Conservation (phyloP, 2,888 invertebrate species). For the Ellobium chinense region DNA sequence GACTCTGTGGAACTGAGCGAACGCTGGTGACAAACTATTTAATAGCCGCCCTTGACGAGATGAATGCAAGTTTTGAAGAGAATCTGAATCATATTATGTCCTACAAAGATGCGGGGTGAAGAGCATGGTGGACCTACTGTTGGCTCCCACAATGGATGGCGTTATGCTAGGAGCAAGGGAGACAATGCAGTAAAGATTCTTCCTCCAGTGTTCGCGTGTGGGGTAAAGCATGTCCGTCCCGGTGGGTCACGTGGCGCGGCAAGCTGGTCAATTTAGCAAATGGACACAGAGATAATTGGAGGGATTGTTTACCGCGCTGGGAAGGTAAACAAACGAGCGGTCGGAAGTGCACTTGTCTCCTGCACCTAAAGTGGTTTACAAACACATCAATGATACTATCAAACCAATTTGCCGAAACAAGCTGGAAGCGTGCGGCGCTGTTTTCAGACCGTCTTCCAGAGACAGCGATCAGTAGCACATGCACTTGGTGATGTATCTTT, state of each 20-base stretch:
- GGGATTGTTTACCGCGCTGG: neutral
- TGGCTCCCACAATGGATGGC: neutral
- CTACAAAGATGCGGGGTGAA: neutral
- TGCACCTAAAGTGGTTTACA: neutral
- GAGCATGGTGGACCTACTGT: neutral
- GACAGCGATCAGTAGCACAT: too few species aligned
- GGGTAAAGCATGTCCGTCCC: conserved; percentile 5
- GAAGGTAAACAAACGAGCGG: neutral
- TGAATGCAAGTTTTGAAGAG: neutral
- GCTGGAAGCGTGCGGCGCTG: too few species aligned
- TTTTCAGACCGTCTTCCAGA: too few species aligned
- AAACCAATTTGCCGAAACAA: neutral
- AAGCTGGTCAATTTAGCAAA: conserved; percentile 17
- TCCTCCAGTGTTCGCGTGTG: too few species aligned
- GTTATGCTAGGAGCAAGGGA: neutral
- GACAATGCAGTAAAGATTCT: conserved; percentile 7
- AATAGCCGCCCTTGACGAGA: neutral
- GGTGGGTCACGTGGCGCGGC: neutral
- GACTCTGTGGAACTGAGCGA: too few species aligned
- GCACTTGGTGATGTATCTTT: conserved; percentile 11
- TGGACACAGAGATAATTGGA: conserved; percentile 23
- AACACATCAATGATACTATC: too few species aligned
- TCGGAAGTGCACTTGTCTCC: neutral
- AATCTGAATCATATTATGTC: conserved; percentile 15
- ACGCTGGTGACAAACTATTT: neutral